These are phyloP conservation scores for Paraplagusia blochii DNA, from an alignment of 2,113 vertebrate genomes.

Conservation along the genomic window DNA sequence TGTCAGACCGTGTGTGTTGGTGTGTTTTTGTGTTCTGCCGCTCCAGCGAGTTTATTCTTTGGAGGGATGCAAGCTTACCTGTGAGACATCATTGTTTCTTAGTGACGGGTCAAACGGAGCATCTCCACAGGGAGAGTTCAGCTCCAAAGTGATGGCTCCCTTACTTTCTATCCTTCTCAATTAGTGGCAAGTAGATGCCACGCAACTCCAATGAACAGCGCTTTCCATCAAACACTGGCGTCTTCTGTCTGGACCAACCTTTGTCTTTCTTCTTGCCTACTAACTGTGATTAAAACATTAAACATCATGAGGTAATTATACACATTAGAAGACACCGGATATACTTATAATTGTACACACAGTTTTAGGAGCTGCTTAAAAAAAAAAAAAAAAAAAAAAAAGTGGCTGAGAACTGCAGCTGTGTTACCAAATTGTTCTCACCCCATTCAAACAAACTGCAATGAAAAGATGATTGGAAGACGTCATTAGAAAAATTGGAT, in stretches of 20 bases:
- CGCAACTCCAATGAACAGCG: conserved; percentile 3
- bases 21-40: conserved; percentile 25
- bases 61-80: conserved; percentile 19
- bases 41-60: conserved; percentile 11
- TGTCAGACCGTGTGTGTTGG: background rate
- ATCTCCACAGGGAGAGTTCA: conserved; percentile 11
- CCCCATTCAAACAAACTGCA: too few relatives aligned
- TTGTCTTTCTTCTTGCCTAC: background rate
- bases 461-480: too few relatives aligned
- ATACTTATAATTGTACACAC: conserved; percentile 12
- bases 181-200: conserved; percentile 6
- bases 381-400: conserved; percentile 6
- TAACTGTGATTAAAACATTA: conserved; percentile 1
- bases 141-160: conserved; percentile 6
- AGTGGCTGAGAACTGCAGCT: background rate
- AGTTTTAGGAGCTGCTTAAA: background rate
- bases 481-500: too few relatives aligned
- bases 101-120: conserved; percentile 24
- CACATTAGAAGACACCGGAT: conserved; percentile 18
- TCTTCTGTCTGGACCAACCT: background rate
- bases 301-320: conserved; percentile 29
- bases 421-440: too few relatives aligned
- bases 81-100: conserved; percentile 28
- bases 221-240: conserved; percentile 17
- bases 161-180: conserved; percentile 21